phyloP scores from a whole-genome alignment of 2,113 vertebrate species.

The Setophaga kirtlandii region DNA sequence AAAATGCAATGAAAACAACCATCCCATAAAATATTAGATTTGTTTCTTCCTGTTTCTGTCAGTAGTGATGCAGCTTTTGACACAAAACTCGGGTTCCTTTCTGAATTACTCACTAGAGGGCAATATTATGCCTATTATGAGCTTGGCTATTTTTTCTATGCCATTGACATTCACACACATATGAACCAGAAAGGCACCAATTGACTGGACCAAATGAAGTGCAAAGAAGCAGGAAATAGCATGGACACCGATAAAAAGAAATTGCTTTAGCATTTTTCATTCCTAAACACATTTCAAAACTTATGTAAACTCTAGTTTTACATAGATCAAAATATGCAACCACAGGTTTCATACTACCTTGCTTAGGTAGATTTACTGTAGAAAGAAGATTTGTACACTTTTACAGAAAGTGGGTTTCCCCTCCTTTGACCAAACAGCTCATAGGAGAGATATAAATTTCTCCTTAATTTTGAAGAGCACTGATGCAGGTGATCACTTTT shows the following conservation, averaged over 20 bases:
- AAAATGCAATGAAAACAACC: not conserved
- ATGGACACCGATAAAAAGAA: not conserved
- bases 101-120: conserved; percentile 64
- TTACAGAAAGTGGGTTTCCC: not conserved
- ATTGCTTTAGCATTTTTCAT: not conserved
- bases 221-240: not conserved
- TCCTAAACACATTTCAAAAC: not conserved
- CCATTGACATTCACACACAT: not conserved
- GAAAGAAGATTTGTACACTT: not conserved
- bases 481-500: not conserved
- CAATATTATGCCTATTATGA: conserved; percentile 55
- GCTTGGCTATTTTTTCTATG: not conserved
- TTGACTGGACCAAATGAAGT: not conserved
- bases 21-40: not conserved
- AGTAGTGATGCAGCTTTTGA: not conserved
- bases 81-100: not conserved
- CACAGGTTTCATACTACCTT: not conserved
- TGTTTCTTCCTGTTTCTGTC: not conserved
- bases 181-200: not conserved
- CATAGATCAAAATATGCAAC: not conserved
- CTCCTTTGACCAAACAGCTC: not conserved
- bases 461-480: not conserved
- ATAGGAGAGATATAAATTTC: not conserved
- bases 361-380: not conserved
- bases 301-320: not conserved